Percentiles rank a stretch among this genome's conserved stretches.
phyloP scores from a whole-genome alignment of 2,113 vertebrate genomes.

The Canis aureus region DNA sequence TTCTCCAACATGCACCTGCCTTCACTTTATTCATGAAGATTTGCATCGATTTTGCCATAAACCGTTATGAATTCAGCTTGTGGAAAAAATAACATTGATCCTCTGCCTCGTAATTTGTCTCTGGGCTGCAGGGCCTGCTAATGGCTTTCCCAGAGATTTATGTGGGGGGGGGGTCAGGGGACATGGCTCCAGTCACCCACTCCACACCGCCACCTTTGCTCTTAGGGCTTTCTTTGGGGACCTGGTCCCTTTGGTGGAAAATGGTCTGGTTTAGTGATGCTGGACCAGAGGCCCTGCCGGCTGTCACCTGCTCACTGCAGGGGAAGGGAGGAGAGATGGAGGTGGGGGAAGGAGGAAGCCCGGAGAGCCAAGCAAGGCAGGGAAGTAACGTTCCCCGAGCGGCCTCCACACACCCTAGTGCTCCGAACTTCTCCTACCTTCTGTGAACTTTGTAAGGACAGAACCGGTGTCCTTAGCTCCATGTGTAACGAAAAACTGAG shows the following conservation, averaged over 20 bases:
- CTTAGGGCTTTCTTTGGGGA: neutral
- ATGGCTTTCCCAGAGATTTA: slow-evolving; percentile 77
- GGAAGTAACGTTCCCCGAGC: neutral
- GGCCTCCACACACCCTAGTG: fast-evolving
- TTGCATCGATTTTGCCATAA: slow-evolving; percentile 84
- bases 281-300: neutral
- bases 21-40: slow-evolving; percentile 73
- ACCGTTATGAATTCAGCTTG: slow-evolving; percentile 79
- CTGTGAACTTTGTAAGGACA: neutral
- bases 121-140: neutral
- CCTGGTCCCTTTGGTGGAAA: neutral
- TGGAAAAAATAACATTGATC: slow-evolving; percentile 82
- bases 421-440: neutral
- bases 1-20: slow-evolving; percentile 34
- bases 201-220: fast-evolving
- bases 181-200: neutral
- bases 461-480: neutral
- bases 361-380: neutral
- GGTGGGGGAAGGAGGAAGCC: neutral
- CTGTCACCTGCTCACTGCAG: neutral
- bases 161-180: neutral
- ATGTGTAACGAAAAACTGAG: neutral
- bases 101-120: slow-evolving; percentile 69
- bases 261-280: neutral
- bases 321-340: neutral